Percentiles rank a stretch among this genome's conserved stretches.
phyloP scores from a whole-genome alignment of 2,888 invertebrate species.

The Neria commutata region DNA sequence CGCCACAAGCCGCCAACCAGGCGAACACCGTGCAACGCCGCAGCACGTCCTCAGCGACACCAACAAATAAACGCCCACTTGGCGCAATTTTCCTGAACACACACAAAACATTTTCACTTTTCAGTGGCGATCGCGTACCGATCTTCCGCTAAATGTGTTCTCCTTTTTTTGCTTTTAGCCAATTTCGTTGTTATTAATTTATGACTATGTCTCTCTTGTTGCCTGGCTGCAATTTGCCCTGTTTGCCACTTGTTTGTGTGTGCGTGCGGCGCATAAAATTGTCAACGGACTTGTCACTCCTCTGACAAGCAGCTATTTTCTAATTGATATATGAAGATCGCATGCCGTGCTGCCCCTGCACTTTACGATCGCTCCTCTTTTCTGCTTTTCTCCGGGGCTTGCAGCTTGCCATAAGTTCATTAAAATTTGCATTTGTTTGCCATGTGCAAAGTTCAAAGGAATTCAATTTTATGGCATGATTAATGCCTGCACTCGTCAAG shows the following conservation, averaged over 20 bases:
- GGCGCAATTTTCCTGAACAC: not conserved
- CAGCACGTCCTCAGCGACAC: not conserved
- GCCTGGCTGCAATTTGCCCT: too few relatives aligned
- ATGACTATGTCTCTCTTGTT: not conserved
- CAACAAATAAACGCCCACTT: not conserved
- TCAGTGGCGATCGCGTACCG: not conserved
- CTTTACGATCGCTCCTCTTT: too few relatives aligned
- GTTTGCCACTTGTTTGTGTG: too few relatives aligned
- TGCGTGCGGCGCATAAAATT: not conserved
- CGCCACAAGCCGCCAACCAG: too few relatives aligned
- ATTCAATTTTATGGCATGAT: too few relatives aligned
- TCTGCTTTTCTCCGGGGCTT: too few relatives aligned
- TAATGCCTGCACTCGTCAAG: too few relatives aligned
- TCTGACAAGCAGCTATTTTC: not conserved
- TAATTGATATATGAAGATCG: too few relatives aligned
- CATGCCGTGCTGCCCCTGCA: too few relatives aligned
- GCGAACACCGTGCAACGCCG: not conserved
- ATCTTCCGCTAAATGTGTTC: slow-evolving; percentile 5
- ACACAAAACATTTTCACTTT: not conserved
- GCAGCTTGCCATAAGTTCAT: too few relatives aligned
- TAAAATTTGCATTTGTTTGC: too few relatives aligned
- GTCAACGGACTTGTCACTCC: not conserved
- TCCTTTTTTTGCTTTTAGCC: not conserved
- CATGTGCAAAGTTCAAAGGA: too few relatives aligned
- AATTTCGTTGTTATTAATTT: not conserved